Percentiles rank a stretch among this genome's conserved stretches.
Evolutionary conservation across 2,113 vertebrate species (phyloP).

Genomic region (Paramisgurnus dabryanus): DNA sequence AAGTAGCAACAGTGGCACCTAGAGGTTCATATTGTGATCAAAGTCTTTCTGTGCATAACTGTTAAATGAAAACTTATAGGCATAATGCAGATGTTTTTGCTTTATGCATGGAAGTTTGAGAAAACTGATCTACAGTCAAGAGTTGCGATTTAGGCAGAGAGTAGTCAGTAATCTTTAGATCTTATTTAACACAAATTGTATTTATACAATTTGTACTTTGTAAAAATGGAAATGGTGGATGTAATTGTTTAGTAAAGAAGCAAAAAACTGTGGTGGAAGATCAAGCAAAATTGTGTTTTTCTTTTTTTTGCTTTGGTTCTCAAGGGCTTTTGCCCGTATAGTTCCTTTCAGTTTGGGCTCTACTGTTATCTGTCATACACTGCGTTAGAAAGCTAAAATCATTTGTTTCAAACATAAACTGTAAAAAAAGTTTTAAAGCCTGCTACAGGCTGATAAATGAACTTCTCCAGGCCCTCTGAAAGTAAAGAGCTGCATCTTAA

Average conservation of each 20-base stretch:
- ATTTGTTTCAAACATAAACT: slow-evolving; percentile 49
- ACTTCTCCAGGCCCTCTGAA: slow-evolving; percentile 15
- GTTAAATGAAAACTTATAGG: neutral
- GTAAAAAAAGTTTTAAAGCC: neutral
- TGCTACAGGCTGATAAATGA: slow-evolving; percentile 39
- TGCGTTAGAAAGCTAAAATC: slow-evolving; percentile 66
- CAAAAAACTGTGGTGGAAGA: slow-evolving; percentile 48
- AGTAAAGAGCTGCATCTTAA: slow-evolving; percentile 3
- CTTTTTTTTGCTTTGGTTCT: slow-evolving; percentile 49
- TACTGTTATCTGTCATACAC: slow-evolving; percentile 57
- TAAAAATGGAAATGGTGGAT: too few species aligned
- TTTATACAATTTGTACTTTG: too few species aligned
- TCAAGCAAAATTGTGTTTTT: too few species aligned
- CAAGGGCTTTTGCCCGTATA: slow-evolving; percentile 60
- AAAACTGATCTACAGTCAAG: neutral
- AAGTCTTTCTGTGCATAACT: neutral
- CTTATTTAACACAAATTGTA: slow-evolving; percentile 19
- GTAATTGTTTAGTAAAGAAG: too few species aligned
- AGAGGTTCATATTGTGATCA: slow-evolving; percentile 42
- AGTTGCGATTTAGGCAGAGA: neutral
- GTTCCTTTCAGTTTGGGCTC: slow-evolving; percentile 39
- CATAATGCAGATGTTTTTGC: neutral
- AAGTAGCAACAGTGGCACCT: slow-evolving; percentile 70
- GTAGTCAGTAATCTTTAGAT: neutral
- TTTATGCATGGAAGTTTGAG: neutral